These are phyloP conservation scores for Scaptomyza hsui DNA, from an alignment of 1,140 invertebrate genomes.

Conservation along the genomic window DNA sequence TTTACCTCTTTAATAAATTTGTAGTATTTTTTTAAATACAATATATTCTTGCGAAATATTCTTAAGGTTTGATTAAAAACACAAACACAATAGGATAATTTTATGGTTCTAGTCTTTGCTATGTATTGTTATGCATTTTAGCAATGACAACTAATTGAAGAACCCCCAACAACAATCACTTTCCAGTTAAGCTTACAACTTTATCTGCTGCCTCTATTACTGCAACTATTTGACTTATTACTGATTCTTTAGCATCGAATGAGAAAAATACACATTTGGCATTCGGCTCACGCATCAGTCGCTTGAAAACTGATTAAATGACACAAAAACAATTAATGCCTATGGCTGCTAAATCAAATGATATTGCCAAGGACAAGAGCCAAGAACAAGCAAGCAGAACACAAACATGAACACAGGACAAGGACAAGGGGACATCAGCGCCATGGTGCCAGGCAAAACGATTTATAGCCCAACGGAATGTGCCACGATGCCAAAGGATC, in stretches of 20 bases:
- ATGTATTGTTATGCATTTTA: not conserved
- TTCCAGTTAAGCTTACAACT: not conserved
- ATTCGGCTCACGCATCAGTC: constrained; percentile 69
- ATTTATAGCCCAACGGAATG: constrained; percentile 80
- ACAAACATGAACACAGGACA: constrained; percentile 30
- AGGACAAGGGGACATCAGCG: constrained; percentile 42
- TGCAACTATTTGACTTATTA: constrained; percentile 1
- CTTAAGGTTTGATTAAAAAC: too few relatives aligned
- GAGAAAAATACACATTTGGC: constrained; percentile 1
- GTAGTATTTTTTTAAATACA: too few relatives aligned
- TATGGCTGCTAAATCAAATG: constrained; percentile 70
- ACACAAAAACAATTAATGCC: constrained; percentile 76
- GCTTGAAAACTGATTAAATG: constrained; percentile 54
- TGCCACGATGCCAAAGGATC: constrained; percentile 74
- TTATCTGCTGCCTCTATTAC: not conserved
- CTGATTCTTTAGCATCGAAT: constrained; percentile 1
- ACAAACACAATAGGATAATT: too few relatives aligned
- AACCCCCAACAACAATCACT: constrained; percentile 7
- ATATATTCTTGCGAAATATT: too few relatives aligned
- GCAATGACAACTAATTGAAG: constrained; percentile 10
- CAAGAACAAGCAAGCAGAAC: constrained; percentile 53
- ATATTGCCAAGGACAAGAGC: constrained; percentile 73
- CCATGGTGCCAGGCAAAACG: constrained; percentile 79
- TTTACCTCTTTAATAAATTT: too few relatives aligned
- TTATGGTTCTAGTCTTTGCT: too few relatives aligned